Evolutionary conservation across 2,888 invertebrate species (phyloP).

Genomic region (Chaetogeoica ovagalla): DNA sequence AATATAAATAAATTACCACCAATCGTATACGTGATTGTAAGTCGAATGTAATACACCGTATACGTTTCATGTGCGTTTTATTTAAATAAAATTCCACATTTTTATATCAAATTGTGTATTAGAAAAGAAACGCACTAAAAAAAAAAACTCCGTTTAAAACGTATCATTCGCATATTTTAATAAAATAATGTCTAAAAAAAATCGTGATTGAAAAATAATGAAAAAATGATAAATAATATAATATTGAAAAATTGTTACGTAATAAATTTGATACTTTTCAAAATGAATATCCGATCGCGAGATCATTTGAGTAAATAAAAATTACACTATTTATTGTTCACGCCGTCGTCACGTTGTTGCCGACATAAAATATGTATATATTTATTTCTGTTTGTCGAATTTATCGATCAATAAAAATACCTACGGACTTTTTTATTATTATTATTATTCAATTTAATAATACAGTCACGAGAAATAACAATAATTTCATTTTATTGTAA

Average conservation of each 20-base stretch:
- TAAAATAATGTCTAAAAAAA: not conserved
- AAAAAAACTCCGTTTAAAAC: too few relatives aligned
- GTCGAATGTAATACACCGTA: too few relatives aligned
- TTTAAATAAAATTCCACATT: conserved; percentile 1
- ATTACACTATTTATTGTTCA: too few relatives aligned
- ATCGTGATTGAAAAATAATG: not conserved
- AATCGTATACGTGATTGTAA: conserved; percentile 6
- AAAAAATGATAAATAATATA: too few relatives aligned
- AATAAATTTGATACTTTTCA: too few relatives aligned
- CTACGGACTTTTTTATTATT: not conserved
- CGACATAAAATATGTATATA: not conserved
- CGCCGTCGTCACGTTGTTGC: not conserved
- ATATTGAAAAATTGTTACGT: too few relatives aligned
- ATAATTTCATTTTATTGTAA: conserved; percentile 13
- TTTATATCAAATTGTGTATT: not conserved
- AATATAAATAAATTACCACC: not conserved
- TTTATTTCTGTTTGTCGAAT: not conserved
- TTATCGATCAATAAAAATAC: not conserved
- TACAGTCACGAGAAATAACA: not conserved
- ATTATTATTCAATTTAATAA: conserved; percentile 26
- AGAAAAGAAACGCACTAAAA: not conserved
- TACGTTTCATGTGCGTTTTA: conserved; percentile 3
- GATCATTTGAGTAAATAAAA: too few relatives aligned
- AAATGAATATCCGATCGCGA: too few relatives aligned
- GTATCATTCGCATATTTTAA: not conserved